A percentile compares a stretch with the other conserved stretches of the same genome.
phyloP scores from a whole-genome alignment of 2,888 invertebrate species.

The Stenoptilia bipunctidactyla region DNA sequence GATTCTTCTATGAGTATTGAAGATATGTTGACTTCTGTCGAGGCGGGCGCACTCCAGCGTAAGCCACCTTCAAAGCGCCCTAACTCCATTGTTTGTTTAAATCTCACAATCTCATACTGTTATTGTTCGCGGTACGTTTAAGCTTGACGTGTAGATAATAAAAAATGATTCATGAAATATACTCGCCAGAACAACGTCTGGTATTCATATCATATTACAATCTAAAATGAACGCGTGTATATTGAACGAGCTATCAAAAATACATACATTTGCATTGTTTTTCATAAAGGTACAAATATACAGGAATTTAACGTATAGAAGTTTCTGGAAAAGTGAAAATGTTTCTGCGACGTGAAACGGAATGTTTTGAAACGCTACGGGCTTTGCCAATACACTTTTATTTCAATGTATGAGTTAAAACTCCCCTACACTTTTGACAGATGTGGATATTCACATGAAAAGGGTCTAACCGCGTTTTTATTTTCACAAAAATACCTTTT shows the following conservation, averaged over 20 bases:
- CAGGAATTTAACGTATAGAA: too few relatives aligned
- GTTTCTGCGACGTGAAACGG: neutral
- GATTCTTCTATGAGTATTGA: conserved; percentile 31
- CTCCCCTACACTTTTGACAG: neutral
- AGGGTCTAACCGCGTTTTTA: neutral
- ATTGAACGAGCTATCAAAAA: too few relatives aligned
- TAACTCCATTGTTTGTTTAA: conserved; percentile 42
- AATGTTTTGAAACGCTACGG: neutral
- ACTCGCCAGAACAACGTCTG: too few relatives aligned
- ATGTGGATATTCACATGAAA: neutral
- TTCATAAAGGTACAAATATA: too few relatives aligned
- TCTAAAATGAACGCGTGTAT: too few relatives aligned
- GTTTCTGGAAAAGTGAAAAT: too few relatives aligned
- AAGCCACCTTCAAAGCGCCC: conserved; percentile 34
- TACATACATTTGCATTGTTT: too few relatives aligned
- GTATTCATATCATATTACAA: too few relatives aligned
- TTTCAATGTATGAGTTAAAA: neutral
- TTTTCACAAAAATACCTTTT: too few relatives aligned
- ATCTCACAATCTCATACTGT: conserved; percentile 2
- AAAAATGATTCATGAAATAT: too few relatives aligned
- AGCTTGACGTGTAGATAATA: too few relatives aligned
- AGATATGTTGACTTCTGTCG: conserved; percentile 25
- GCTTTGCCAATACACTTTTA: neutral
- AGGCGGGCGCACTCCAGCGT: conserved; percentile 36
- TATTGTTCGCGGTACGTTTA: too few relatives aligned